Base-by-base conservation (phyloP, 2,113 vertebrate genomes). In the Zootoca vivipara region DNA sequence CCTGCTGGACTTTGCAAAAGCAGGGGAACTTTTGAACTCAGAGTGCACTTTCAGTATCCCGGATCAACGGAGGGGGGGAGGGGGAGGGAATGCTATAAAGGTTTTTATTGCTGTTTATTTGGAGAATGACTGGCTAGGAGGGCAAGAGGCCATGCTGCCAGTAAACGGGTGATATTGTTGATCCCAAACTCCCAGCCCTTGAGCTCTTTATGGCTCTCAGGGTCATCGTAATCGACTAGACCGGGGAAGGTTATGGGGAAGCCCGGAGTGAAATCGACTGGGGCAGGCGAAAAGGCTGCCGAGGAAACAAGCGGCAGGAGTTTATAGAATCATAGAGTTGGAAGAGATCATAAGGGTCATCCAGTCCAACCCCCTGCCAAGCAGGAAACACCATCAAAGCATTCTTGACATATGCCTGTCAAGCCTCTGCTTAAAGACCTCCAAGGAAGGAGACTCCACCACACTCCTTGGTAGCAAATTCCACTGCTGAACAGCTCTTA, bases 51-150 rank as follows among this genome's bases (percentile, higher is more conserved):
- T 46, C 1, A 46, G 46, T 46, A 46, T 46, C 46, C 46, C 46
- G 10, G 46, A 46, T 46, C 42, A 8, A 46, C 42, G 8, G 42
- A 7, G 6, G 40, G 1, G 40, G 40, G 82, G 82, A 69, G 87
- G 90, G 89, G 13, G 82, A 69, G 87, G 90, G 89, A 3, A 58
- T 73, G 89, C 74, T 69, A 88, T 89, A 81, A 93, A 92, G 78
- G 67, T 28, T 87, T 93, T 89, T 93, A 89, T 87, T 83, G 35
- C 35, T 18, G 72, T 64, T 92, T 90, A 62, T 56, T 84, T 91
- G 90, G 58, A 30, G 78, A 72, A 87, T 73, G 84, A 13, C 16
- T 64, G 2, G n/a, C 22, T 64, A 33, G 58, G 18, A 9, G 4
- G 33, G 18, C 1, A 8, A 38, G 20, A 58, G 30, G 40, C 3